Base-by-base conservation (phyloP, 2,113 vertebrate species). In the Spilogale gracilis region DNA sequence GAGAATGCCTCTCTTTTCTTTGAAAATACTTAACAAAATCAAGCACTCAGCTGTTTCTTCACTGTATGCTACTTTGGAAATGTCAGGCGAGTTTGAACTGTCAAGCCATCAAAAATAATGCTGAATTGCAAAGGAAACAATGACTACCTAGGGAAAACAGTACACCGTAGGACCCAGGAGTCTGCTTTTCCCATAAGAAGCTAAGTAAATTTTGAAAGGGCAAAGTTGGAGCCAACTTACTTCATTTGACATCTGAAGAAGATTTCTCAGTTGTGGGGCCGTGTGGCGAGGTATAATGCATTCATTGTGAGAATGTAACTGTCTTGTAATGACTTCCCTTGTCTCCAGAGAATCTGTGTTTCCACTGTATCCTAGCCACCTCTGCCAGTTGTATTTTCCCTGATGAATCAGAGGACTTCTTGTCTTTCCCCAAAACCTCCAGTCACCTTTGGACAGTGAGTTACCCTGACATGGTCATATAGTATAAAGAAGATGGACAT, bases 1-100 rank as follows among this genome's bases (percentile, higher is more conserved):
- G 95, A 81, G 92, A 98, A 97, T 95, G 80, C 54, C 50, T 97
- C 67, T 96, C 86, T 97, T 89, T 92, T 97, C 96, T 98, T 98
- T 97, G 96, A 97, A 98, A 98, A 98, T 96, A 96, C 81, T 97
- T 98, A 94, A 94, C 10, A 89, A 98, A 98, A 97, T 98, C 81
- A 97, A 98, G 89, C 73, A 94, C 73, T 98, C 84, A 58, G 85
- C 97, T 98, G 16, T 98, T 98, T 97, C 73, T 50, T 98, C 69
- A 61, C 50, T 98, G 80, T 74, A 78, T 94, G 23, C 43, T 96
- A 97, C 83, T 97, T 97, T 93, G 97, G 95, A 98, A 98, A 97
- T 91, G 73, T 85, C 95, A 93, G 65, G 43, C 23, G 38, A 95
- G 71, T 98, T 60, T 67, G 91, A 98, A 97, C 95, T 98, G 89